Evolutionary conservation across 2,888 invertebrate genomes (phyloP), one percentile per base, ranked within the genome.

Genomic region (Acronicta aceris): DNA sequence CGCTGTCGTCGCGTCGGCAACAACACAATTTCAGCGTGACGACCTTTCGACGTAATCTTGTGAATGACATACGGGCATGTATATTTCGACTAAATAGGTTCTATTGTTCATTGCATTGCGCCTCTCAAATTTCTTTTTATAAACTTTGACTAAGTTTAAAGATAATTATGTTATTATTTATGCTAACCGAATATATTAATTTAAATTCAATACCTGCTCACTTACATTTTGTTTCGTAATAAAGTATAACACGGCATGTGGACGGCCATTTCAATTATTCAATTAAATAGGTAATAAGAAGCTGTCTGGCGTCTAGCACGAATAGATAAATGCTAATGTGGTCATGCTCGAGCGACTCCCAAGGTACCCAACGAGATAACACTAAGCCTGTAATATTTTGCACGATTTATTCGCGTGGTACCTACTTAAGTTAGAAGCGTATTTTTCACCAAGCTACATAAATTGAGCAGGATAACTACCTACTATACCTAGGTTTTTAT

Each of bases 41-140:
- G 87, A 88, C 87, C 84, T 86, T 84, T 85, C 81, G 81, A 84
- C 84, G 81, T 86, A 83, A 85, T 81, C 84, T 85, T 81, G 82
- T 83, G 83, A 83, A 85, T 84, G 82, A 84, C 82, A 85, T 82
- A 81, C 84, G 81, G 82, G 81, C 81, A 79, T 82, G 83, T 76
- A 63, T 72, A 70, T 72, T 38, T 64, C 71, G 50, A 59, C 59
- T 57, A 63, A 66, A 63, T 65, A 66, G 52, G 47, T 65, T 76
- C 54, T 77, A 64, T 73, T 77, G 71, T 77, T 69, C 60, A 65
- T 53, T 64, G 21, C 46, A 45, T 46, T 59, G 42, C 48, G 27
- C 41, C 36, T 36, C 41, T 54, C 15, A 33, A n/a, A 40, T 42
- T 55, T 53, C 49, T 58, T 46, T 21, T 41, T 10, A 51, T 36